Evolutionary conservation across 2,797 vertebrate genomes (phyloP), one percentile per base, ranked within the genome.

Genomic region (Pseudomugil gertrudae): DNA sequence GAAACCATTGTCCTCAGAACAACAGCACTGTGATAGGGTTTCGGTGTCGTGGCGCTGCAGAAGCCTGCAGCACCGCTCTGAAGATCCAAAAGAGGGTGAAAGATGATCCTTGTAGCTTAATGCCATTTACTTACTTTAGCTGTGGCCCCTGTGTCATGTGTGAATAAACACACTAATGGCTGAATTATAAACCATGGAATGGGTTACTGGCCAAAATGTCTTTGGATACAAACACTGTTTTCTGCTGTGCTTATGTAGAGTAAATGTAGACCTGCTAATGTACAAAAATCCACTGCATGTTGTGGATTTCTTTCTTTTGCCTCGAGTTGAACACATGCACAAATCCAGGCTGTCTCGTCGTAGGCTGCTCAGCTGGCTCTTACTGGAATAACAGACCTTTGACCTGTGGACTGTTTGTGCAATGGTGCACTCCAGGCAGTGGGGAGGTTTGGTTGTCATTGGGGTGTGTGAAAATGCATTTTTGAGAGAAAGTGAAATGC

Each of bases 21-120:
- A 94, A 93, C 87, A 5, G 75, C 51, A 0, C 8, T 36, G 70
- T 43, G 89, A 90, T 93, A 72, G 66, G 67, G 88, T 93, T 93
- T 92, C 90, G 9, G 43, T 63, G 69, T 75, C 35, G 83, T 66
- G 78, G 58, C 84, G 82, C 85, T 73, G 76, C 59, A 36, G 19
- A 66, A 77, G 83, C 90, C 85, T 52, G 76, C 77, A 79, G 87
- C 87, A 13, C 82, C 58, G 77, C 83, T 79, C 57, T 26, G 40
- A 13, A 81, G 66, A 85, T 70, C 78, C 74, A 73, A 77, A 30
- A 38, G 71, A 61, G 71, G 76, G 79, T 89, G 92, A 90, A 93
- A 93, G 90, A 78, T 74, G 92, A 93, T 92, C 91, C 56, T 66
- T 47, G 57, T 69, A 82, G 80, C 82, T 78, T 87, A 87, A 90